These are phyloP conservation scores for Sericinus montela DNA, from an alignment of 2,888 invertebrate species.

Conservation along the genomic window DNA sequence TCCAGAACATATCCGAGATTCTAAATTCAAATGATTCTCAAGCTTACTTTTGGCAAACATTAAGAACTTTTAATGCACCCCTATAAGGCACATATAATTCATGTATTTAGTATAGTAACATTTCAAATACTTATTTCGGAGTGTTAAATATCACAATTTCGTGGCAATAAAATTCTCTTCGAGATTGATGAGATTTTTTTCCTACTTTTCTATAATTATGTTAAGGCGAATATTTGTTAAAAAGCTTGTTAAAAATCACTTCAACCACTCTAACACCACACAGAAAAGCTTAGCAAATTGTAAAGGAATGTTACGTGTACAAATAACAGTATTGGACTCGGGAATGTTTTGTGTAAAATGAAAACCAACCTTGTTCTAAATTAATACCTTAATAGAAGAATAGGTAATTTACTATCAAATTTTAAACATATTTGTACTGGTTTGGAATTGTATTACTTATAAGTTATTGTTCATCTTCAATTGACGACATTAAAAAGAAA, in stretches of 20 bases:
- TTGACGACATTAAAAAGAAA: no score
- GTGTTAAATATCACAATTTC: not conserved
- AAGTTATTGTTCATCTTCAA: no score
- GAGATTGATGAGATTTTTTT: no score
- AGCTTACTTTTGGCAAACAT: slow-evolving; percentile 42
- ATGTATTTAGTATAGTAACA: slow-evolving; percentile 1
- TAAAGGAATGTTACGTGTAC: slow-evolving; percentile 40
- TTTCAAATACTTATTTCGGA: not conserved
- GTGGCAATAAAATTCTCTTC: not conserved
- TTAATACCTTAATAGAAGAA: slow-evolving; percentile 20
- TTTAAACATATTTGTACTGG: not conserved
- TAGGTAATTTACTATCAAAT: not conserved
- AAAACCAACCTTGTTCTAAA: not conserved
- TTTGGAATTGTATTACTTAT: not conserved
- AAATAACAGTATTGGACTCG: not conserved
- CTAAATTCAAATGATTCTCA: slow-evolving; percentile 30
- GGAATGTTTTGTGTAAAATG: slow-evolving; percentile 10
- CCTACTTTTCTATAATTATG: not conserved
- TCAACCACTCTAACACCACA: slow-evolving; percentile 41
- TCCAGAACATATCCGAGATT: slow-evolving; percentile 47
- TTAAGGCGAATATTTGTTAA: slow-evolving; percentile 17
- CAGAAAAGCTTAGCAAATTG: slow-evolving; percentile 36
- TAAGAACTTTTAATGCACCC: slow-evolving; percentile 1
- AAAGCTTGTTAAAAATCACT: slow-evolving; percentile 38
- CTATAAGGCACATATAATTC: slow-evolving; percentile 15